A percentile compares a stretch with the other conserved stretches of the same genome.
Conservation (phyloP, 2,888 invertebrate genomes). For the Trichacis sp. region DNA sequence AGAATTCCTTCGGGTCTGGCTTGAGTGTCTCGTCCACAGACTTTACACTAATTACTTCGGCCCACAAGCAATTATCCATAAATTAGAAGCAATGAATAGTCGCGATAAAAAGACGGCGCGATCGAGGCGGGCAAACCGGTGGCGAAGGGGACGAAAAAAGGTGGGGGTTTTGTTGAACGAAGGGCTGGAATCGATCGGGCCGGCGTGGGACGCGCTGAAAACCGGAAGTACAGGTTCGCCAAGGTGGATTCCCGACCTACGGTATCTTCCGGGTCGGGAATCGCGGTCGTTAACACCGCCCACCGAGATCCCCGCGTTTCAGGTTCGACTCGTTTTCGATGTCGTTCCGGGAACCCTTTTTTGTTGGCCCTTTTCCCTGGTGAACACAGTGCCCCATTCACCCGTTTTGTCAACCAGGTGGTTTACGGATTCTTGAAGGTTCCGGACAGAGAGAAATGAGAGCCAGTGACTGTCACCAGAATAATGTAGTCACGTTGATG, state of each 20-base stretch:
- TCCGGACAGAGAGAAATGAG: no score
- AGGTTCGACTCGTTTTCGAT: slow-evolving; percentile 45
- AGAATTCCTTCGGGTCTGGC: slow-evolving; percentile 28
- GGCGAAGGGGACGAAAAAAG: slow-evolving; percentile 12
- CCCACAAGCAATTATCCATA: slow-evolving; percentile 31
- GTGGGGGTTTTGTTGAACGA: background rate
- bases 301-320: slow-evolving; percentile 44
- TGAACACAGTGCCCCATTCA: no score
- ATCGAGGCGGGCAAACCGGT: slow-evolving; percentile 18
- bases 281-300: slow-evolving; percentile 52
- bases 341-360: slow-evolving; percentile 16
- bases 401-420: no score
- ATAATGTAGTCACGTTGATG: no score
- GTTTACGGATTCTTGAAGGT: no score
- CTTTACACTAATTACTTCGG: slow-evolving; percentile 42
- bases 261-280: slow-evolving; percentile 49
- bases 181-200: slow-evolving; percentile 6
- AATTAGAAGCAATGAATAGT: slow-evolving; percentile 34
- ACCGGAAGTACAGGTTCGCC: slow-evolving; percentile 36
- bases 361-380: background rate
- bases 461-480: no score
- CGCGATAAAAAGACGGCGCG: slow-evolving; percentile 2
- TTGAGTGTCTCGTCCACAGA: slow-evolving; percentile 36
- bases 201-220: slow-evolving; percentile 33
- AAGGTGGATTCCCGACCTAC: slow-evolving; percentile 50